These are phyloP conservation scores for Coracias cyanogaster DNA, from an alignment of 2,797 vertebrate species.

Conservation along the genomic window DNA sequence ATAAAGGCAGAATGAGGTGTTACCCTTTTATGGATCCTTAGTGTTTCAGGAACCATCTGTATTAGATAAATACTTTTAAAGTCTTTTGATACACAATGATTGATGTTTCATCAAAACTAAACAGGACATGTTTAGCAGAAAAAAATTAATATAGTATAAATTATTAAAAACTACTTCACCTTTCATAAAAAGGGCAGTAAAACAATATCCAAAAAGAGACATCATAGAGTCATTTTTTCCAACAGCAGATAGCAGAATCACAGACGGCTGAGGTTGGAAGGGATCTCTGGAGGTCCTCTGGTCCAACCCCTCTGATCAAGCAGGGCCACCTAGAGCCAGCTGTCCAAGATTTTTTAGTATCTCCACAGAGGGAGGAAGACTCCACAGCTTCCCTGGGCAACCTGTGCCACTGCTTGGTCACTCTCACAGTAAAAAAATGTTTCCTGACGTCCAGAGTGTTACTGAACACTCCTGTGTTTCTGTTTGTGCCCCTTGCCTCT, in stretches of 20 bases:
- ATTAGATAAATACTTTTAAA: background rate
- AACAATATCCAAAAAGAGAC: background rate
- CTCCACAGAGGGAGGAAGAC: background rate
- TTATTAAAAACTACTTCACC: background rate
- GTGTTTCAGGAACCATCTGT: background rate
- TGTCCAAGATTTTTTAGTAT: background rate
- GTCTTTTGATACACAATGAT: background rate
- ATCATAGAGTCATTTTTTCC: background rate
- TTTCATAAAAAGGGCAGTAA: background rate
- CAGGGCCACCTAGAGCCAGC: background rate
- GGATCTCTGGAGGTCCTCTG: background rate
- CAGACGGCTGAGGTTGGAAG: background rate
- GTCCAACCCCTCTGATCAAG: background rate
- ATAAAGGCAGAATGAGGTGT: background rate
- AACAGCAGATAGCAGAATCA: background rate
- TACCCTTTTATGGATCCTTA: background rate
- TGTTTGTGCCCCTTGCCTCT: background rate
- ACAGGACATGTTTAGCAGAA: background rate
- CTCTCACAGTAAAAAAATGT: background rate
- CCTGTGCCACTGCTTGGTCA: background rate
- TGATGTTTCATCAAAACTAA: background rate
- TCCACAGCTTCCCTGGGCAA: background rate
- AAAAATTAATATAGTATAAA: background rate
- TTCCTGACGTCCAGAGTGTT: background rate
- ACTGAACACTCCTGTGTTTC: background rate